Conservation (phyloP, 2,113 vertebrate genomes). For the Caranx ignobilis region DNA sequence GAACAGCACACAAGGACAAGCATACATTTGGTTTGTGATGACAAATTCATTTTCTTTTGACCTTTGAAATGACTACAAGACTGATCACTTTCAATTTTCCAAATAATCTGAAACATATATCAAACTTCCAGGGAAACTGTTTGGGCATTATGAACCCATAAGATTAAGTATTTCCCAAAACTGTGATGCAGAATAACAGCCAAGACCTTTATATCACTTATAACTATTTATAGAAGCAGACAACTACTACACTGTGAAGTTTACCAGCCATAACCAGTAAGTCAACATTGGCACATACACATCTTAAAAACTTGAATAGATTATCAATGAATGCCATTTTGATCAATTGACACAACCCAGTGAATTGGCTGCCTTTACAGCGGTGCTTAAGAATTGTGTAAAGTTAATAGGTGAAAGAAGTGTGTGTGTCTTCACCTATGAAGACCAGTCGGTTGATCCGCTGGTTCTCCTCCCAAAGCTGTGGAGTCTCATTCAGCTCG, state of each 20-base stretch:
- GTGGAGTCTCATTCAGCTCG: constrained; percentile 92
- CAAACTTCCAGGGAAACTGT: no score
- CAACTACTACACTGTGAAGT: not conserved
- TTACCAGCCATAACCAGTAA: not conserved
- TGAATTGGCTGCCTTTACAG: not conserved
- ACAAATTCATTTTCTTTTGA: not conserved
- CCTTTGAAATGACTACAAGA: not conserved
- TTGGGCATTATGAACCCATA: no score
- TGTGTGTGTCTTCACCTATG: constrained; percentile 87
- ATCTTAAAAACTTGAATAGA: not conserved
- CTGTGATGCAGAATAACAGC: not conserved
- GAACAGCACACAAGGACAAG: not conserved
- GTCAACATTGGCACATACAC: not conserved
- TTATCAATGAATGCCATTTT: not conserved
- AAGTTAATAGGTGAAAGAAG: constrained; percentile 10
- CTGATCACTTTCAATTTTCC: not conserved
- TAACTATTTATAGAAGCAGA: not conserved
- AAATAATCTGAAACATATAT: not conserved
- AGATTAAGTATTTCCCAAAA: not conserved
- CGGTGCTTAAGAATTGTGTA: not conserved
- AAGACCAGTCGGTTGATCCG: constrained; percentile 91
- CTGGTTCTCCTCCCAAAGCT: constrained; percentile 87
- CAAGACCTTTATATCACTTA: not conserved
- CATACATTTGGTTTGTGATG: not conserved
- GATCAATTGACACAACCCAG: not conserved